Percentiles rank a stretch among this genome's conserved stretches.
phyloP scores from a whole-genome alignment of 1,140 invertebrate genomes.

The Musca vetustissima region DNA sequence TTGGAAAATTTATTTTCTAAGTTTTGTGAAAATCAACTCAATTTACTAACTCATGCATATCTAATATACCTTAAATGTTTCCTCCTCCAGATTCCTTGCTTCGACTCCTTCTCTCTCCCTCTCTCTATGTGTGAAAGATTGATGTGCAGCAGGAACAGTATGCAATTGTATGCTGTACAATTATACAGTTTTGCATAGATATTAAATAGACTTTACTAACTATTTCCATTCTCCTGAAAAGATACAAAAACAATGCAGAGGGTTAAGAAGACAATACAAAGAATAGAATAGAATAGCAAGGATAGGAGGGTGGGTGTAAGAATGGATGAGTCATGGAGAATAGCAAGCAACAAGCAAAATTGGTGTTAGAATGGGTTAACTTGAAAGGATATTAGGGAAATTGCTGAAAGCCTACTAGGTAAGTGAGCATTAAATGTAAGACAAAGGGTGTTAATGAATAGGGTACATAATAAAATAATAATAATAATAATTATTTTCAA shows the following conservation, averaged over 20 bases:
- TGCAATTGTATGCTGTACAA: no score
- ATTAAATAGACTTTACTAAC: constrained; percentile 16
- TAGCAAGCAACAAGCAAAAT: constrained; percentile 12
- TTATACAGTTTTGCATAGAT: constrained; percentile 10
- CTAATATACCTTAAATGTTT: constrained; percentile 17
- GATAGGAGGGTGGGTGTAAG: background rate
- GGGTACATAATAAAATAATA: no score
- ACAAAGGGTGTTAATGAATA: no score
- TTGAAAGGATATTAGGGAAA: constrained; percentile 17
- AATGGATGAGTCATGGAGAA: background rate
- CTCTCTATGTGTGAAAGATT: background rate
- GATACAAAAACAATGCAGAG: background rate
- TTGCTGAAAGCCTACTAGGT: background rate
- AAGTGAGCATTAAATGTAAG: no score
- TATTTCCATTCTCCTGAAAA: background rate
- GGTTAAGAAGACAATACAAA: no score
- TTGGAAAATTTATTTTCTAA: constrained; percentile 8
- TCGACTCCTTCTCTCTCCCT: background rate
- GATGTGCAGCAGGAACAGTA: no score
- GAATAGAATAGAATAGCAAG: no score
- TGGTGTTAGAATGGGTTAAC: background rate
- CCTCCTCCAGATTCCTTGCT: background rate
- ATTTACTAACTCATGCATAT: constrained; percentile 21
- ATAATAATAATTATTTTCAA: no score
- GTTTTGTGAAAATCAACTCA: constrained; percentile 16